Base-by-base conservation (phyloP, 1,140 invertebrate genomes). In the Stegodyphus dumicola region DNA sequence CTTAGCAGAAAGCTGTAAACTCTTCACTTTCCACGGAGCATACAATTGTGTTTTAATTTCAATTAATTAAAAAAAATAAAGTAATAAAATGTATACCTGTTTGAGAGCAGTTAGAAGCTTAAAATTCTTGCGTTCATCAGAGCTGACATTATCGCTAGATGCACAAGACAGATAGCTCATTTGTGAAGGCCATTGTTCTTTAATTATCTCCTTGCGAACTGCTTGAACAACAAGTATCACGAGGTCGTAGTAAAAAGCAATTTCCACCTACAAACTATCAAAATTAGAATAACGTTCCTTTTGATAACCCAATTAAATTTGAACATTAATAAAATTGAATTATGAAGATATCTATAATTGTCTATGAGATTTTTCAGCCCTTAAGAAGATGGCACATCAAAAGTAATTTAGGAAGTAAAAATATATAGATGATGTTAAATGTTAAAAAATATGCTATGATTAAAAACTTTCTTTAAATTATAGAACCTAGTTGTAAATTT, bases 201-300 rank as follows among this genome's bases (percentile, higher is more conserved):
- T 67, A 5, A 64, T 65, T 0, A 84, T 71, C 33, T 70, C n/a
- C 9, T 86, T 67, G 49, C 70, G 48, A 13, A 88, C 67, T 7
- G 75, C 73, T 77, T 76, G 33, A 6, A 77, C 11, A n/a, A 77
- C 70, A 5, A 88, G 74, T 6, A 87, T 67, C 6, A 79, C 71
- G 9, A 89, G 69, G 66, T 89, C 88, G 56, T 88, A 88, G 66
- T 88, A 88, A 60, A 89, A 89, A 13, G 87, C 86, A 13, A 70
- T 77, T 70, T 89, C 88, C 5, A 89, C 84, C 84, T 86, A 53
- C 51, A 48, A 67, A 74, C 53, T 1, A 67, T 15, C 9, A 74
- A 53, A 33, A 33, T 33, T 33, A 3, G 33, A 33, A 33, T 33
- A 33, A 33, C 33, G 33, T 33, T 33, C 33, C 33, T 3, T 33